These are phyloP conservation scores for Oligia latruncula DNA, from an alignment of 2,888 invertebrate genomes.

Conservation along the genomic window DNA sequence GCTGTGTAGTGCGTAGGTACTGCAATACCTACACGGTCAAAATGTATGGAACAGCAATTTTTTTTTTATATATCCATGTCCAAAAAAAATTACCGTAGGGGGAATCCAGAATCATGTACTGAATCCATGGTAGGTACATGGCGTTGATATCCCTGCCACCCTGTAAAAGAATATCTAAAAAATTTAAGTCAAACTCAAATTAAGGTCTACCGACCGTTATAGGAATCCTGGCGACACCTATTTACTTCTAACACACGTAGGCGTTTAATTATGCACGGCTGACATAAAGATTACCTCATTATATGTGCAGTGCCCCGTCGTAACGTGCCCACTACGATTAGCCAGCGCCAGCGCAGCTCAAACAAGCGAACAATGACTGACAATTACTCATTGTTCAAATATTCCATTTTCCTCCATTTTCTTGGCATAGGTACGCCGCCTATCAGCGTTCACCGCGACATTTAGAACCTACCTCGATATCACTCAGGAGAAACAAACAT, in stretches of 20 bases:
- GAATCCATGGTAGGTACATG: neutral
- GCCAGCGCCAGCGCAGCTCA: conserved; percentile 15
- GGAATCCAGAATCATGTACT: too few relatives aligned
- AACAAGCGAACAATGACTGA: conserved; percentile 43
- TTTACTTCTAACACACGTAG: conserved; percentile 3
- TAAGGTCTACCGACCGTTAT: neutral
- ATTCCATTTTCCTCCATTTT: conserved; percentile 57
- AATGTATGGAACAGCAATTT: too few relatives aligned
- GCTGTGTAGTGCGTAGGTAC: too few relatives aligned
- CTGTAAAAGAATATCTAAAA: neutral
- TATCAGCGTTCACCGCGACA: conserved; percentile 28
- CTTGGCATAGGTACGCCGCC: conserved; percentile 36
- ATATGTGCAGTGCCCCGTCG: conserved; percentile 42
- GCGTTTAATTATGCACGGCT: conserved; percentile 30
- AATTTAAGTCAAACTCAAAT: neutral
- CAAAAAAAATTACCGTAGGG: too few relatives aligned
- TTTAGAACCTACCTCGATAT: conserved; percentile 34
- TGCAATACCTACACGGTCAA: too few relatives aligned
- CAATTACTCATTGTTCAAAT: conserved; percentile 56
- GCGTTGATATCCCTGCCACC: neutral
- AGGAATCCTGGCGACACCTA: neutral
- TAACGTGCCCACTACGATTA: conserved; percentile 30
- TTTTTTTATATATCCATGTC: too few relatives aligned
- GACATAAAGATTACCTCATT: conserved; percentile 38
- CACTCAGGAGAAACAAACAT: conserved; percentile 2